phyloP scores from a whole-genome alignment of 2,113 vertebrate species.

The Bubo blakistoni region DNA sequence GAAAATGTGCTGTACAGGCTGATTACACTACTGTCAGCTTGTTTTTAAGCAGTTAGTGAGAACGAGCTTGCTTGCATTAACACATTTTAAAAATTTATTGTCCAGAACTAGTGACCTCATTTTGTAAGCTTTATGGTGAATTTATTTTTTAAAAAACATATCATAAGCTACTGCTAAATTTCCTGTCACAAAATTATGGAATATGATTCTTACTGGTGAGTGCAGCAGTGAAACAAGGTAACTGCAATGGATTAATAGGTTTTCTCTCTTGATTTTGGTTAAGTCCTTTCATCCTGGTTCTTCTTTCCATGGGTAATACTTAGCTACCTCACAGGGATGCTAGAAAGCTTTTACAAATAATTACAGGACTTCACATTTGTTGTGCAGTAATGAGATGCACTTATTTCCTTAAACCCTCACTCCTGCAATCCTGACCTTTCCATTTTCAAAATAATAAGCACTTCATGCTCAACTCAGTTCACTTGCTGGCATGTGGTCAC shows the following conservation, averaged over 20 bases:
- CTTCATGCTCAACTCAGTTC: constrained; percentile 7
- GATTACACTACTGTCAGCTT: background rate
- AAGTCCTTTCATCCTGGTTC: background rate
- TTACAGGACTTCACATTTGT: constrained; percentile 32
- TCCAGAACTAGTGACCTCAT: background rate
- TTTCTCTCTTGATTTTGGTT: background rate
- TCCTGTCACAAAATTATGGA: background rate
- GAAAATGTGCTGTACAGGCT: background rate
- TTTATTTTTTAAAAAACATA: background rate
- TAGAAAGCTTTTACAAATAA: constrained; percentile 47
- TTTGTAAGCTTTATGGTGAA: background rate
- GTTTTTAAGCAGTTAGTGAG: background rate
- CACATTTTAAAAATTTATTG: background rate
- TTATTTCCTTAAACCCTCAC: constrained; percentile 23
- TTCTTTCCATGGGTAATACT: background rate
- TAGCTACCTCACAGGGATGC: constrained; percentile 6
- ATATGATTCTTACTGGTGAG: background rate
- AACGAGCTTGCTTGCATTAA: background rate
- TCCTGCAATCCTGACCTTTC: constrained; percentile 31
- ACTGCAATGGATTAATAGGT: background rate
- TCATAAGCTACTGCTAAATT: background rate
- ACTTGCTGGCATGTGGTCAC: constrained; percentile 9
- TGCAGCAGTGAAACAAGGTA: background rate
- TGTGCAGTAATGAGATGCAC: constrained; percentile 8
- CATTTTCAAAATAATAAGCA: constrained; percentile 42